Evolutionary conservation across 2,113 vertebrate genomes (phyloP).

Genomic region (Pseudonaja textilis): DNA sequence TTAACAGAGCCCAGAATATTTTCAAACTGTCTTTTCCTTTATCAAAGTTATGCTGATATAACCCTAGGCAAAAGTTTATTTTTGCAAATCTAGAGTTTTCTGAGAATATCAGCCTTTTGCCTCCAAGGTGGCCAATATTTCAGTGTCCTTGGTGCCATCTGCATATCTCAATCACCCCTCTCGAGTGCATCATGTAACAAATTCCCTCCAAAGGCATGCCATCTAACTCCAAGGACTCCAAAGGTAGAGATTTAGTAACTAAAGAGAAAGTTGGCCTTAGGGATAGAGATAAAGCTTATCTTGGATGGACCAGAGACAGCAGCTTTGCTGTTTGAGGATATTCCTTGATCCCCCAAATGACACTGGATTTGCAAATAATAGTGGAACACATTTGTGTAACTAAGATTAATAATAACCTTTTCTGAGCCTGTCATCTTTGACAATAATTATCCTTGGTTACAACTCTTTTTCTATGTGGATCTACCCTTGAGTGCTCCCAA

Average conservation of each 20-base stretch:
- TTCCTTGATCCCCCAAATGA: not conserved
- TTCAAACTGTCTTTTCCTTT: not conserved
- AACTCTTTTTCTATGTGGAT: not conserved
- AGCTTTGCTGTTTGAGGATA: not conserved
- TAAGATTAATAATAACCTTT: not conserved
- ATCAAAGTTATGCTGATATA: not conserved
- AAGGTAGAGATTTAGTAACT: not conserved
- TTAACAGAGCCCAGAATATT: not conserved
- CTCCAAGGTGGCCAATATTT: not conserved
- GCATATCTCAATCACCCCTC: not conserved
- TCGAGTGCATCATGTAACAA: not conserved
- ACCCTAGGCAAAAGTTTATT: not conserved
- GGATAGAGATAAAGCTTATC: not conserved
- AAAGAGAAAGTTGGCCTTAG: not conserved
- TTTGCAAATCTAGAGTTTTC: not conserved
- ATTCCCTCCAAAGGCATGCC: not conserved
- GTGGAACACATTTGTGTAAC: not conserved
- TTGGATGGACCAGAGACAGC: not conserved
- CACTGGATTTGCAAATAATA: not conserved
- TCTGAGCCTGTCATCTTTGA: not conserved
- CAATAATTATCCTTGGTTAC: not conserved
- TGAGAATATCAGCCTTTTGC: not conserved
- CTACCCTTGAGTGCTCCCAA: not conserved
- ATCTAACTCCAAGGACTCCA: not conserved
- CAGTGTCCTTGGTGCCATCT: not conserved